Percentiles rank a stretch among this genome's conserved stretches.
Conservation (phyloP, 2,113 vertebrate species). For the Taxidea taxus region DNA sequence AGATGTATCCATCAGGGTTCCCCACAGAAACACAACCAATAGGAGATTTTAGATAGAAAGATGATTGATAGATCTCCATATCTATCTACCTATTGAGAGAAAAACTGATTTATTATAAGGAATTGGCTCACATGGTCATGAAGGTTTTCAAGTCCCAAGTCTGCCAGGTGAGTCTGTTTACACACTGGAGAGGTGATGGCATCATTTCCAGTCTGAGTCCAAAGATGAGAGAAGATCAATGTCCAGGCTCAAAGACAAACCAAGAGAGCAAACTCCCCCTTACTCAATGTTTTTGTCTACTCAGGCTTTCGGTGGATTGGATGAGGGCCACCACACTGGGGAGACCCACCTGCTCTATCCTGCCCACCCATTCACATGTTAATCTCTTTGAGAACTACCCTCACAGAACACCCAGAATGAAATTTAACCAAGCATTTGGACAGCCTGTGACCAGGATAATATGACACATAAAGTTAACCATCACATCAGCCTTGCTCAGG, state of each 20-base stretch:
- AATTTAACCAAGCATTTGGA: background rate
- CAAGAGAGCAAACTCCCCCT: background rate
- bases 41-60: background rate
- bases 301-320: background rate
- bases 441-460: background rate
- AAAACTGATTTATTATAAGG: background rate
- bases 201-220: background rate
- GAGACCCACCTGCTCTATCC: too few species aligned
- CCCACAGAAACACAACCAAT: background rate
- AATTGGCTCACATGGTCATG: accelerated
- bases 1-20: background rate
- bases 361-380: background rate
- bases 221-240: background rate
- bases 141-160: background rate
- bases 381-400: background rate
- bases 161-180: background rate
- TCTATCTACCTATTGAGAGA: background rate
- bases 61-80: background rate
- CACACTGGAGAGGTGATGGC: background rate
- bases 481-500: background rate
- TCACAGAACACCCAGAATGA: background rate
- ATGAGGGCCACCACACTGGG: background rate
- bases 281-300: accelerated
- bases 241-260: background rate
- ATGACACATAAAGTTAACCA: background rate